phyloP scores from a whole-genome alignment of 92 coral and sea anemone species.

The Actinostola sp. region DNA sequence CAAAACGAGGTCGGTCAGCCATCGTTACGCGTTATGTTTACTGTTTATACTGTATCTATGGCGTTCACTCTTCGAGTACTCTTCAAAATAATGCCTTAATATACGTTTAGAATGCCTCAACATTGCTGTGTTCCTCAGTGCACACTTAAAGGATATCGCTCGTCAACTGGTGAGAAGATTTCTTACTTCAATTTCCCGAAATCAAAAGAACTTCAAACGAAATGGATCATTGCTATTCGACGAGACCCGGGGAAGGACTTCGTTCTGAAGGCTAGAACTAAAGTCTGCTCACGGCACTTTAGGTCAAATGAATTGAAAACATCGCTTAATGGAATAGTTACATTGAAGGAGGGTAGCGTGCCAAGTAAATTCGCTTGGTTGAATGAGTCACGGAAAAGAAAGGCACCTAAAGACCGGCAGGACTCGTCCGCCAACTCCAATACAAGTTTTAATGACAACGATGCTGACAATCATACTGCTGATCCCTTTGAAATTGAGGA shows the following conservation, averaged over 20 bases:
- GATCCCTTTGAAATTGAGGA: not conserved
- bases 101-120: constrained; percentile 18
- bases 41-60: constrained; percentile 5
- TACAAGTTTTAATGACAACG: not conserved
- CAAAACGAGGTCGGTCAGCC: constrained; percentile 32
- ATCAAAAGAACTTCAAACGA: constrained; percentile 22
- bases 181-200: too few relatives aligned
- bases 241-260: constrained; percentile 37
- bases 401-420: constrained; percentile 23
- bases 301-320: constrained; percentile 19
- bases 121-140: constrained; percentile 48
- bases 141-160: too few relatives aligned
- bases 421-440: not conserved
- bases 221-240: constrained; percentile 39
- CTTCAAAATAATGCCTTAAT: constrained; percentile 10
- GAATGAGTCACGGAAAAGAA: too few relatives aligned
- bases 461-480: too few relatives aligned
- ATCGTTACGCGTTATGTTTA: not conserved
- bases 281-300: constrained; percentile 43
- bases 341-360: constrained; percentile 26
- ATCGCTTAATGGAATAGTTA: too few relatives aligned
- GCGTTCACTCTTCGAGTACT: constrained; percentile 14
- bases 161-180: too few relatives aligned
- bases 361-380: constrained; percentile 36
- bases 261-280: constrained; percentile 14